These are phyloP conservation scores for Menura novaehollandiae DNA, from an alignment of 2,113 vertebrate species.

Conservation along the genomic window DNA sequence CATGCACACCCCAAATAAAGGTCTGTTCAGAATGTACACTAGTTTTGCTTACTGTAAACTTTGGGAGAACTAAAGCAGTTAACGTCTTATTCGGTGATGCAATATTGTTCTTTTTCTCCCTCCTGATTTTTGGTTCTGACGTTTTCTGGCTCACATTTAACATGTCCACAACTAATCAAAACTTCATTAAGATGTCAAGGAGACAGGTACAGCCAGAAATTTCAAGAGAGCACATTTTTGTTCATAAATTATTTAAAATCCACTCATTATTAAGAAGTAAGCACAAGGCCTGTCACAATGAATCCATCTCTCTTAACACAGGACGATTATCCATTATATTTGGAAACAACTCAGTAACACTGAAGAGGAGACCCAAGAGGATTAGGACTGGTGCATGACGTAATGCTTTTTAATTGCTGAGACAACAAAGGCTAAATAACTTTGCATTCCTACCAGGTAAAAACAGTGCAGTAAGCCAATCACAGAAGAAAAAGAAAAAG, in stretches of 20 bases:
- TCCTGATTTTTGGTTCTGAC: background rate
- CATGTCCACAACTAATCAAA: background rate
- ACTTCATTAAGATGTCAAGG: slow-evolving; percentile 5
- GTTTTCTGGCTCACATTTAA: background rate
- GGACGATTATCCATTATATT: background rate
- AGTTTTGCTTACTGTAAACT: background rate
- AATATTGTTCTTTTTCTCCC: background rate
- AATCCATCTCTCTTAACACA: background rate
- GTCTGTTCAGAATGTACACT: background rate
- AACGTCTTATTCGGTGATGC: background rate
- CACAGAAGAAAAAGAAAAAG: background rate
- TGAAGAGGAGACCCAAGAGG: background rate
- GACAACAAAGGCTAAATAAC: background rate
- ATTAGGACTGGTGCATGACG: background rate
- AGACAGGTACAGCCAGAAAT: background rate
- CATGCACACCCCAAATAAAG: background rate
- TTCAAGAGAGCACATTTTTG: background rate
- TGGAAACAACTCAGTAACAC: background rate
- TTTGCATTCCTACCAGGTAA: background rate
- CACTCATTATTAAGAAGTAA: slow-evolving; percentile 9
- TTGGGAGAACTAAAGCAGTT: background rate
- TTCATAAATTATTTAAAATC: slow-evolving; percentile 13
- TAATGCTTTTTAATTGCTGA: slow-evolving; percentile 10
- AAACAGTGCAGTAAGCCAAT: background rate
- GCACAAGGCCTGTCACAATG: background rate